Evolutionary conservation across 2,113 vertebrate genomes (phyloP), one percentile per base, ranked within the genome.

Genomic region (Semnornis frantzii): DNA sequence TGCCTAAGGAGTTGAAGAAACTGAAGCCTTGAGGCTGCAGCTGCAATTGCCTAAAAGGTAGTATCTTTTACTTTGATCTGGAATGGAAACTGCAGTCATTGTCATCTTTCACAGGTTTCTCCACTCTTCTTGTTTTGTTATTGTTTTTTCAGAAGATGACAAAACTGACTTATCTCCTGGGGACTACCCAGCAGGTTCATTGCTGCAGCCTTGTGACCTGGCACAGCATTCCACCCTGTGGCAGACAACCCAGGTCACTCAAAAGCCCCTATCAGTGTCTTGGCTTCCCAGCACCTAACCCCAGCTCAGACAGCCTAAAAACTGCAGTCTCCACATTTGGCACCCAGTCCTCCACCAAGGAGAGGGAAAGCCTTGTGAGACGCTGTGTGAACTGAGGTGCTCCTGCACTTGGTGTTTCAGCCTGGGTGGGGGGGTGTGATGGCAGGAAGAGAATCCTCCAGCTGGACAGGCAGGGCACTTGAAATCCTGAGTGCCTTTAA

Each of bases 141-240:
- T n/a, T 18, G 50, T 58, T 57, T 77, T 66, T 54, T 4, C 25
- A 39, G 37, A 90, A 89, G 50, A 10, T 0, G 1, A 44, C 0
- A 0, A 52, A 93, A 31, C 62, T 68, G 60, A 55, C 15, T 50
- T 81, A 30, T 16, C 28, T 81, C 33, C 46, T 19, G 31, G 25
- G 39, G 46, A 10, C n/a, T 66, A 46, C 46, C 31, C 1, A 3
- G 25, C 1, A 9, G 25, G 34, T 65, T 81, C 63, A 31, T 46
- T 65, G 50, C 37, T 0, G 4, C 48, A 9, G 52, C 34, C 57
- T 54, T 57, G 73, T 0, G 0, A 44, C 59, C 63, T 59, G 64
- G 75, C 68, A 55, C 42, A 7, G 6, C 0, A 0, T 28, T 37
- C 52, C 0, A 0, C 48, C 28, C 30, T 25, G 59, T 60, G 82